Base-by-base conservation (phyloP, 2,888 invertebrate species). In the Sipha maydis region DNA sequence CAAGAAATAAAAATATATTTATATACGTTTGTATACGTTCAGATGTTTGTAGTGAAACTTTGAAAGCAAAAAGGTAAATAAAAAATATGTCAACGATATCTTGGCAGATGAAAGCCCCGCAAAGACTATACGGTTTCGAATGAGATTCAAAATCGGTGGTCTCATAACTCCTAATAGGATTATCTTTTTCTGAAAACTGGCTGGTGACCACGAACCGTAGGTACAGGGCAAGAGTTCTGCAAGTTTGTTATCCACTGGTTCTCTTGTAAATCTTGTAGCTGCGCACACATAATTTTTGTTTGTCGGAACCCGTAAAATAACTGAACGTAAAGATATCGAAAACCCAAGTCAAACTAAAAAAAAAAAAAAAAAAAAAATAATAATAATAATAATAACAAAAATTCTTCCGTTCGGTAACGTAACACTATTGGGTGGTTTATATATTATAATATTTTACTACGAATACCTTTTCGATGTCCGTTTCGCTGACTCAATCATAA, bases 1-100 rank as follows among this genome's bases (percentile, higher is more conserved):
- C 73, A 34, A 83, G 73, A 34, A 14, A 31, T 11, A 56, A 11
- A 48, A 11, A 48, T 48, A 14, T 3, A 14, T 48, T 14, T 48
- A 14, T 14, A 48, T 48, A 48, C 14, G 14, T 48, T 14, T 14
- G 48, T 3, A 48, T 56, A 25, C 28, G 19, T 17, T 80, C 21
- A 31, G 85, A 76, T 56, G n/a, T 77, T 31, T 28, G 41, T 31
- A 41, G 77, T 31, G 25, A 85, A 77, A 76, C 76, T 76, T 76
- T 76, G 8, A 19, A 48, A 85, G 48, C 78, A 71, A 34, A 77
- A n/a, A 71, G 61, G 34, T 31, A 41, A 73, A 78, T 48, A 21
- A 71, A 48, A 76, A 67, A 67, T 85, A 67, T 85, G 67, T 67
- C 67, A 41, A 67, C 77, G 28, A 67, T 85, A 69, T 85, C 78